These are phyloP conservation scores for Azemiops feae DNA, from an alignment of 2,113 vertebrate genomes.

Conservation along the genomic window DNA sequence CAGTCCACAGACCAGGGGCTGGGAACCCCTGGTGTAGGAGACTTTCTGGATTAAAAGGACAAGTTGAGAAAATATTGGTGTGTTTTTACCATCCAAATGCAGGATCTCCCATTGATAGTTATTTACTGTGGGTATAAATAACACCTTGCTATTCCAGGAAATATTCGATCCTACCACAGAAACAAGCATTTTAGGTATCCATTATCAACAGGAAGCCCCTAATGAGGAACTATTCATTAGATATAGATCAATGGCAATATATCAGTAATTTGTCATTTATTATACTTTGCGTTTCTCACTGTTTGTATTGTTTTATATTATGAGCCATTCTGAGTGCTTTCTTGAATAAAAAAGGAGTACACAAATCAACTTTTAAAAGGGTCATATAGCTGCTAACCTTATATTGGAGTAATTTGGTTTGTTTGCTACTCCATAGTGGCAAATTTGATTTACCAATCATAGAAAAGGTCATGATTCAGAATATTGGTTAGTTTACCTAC, in stretches of 20 bases:
- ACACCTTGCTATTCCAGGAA: not conserved
- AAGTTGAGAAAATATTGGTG: not conserved
- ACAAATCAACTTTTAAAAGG: not conserved
- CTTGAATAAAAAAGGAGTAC: not conserved
- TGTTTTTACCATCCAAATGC: conserved; percentile 9
- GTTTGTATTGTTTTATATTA: not conserved
- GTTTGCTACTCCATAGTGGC: not conserved
- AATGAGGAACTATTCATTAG: not conserved
- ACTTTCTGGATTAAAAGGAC: not conserved
- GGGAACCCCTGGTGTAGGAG: not conserved
- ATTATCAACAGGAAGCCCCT: not conserved
- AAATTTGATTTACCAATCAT: not conserved
- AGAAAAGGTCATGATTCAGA: not conserved
- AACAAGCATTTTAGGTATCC: not conserved
- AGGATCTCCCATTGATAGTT: rapidly evolving
- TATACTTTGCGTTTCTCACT: not conserved
- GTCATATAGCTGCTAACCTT: not conserved
- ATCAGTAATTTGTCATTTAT: not conserved
- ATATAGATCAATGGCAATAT: not conserved
- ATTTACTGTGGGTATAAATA: not conserved
- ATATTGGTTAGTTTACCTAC: not conserved
- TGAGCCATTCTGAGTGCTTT: not conserved
- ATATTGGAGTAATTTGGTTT: not conserved
- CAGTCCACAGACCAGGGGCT: too few species aligned
- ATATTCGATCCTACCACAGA: not conserved